These are phyloP conservation scores for Hipparchia sbordonii DNA, from an alignment of 2,888 invertebrate genomes.

Conservation along the genomic window DNA sequence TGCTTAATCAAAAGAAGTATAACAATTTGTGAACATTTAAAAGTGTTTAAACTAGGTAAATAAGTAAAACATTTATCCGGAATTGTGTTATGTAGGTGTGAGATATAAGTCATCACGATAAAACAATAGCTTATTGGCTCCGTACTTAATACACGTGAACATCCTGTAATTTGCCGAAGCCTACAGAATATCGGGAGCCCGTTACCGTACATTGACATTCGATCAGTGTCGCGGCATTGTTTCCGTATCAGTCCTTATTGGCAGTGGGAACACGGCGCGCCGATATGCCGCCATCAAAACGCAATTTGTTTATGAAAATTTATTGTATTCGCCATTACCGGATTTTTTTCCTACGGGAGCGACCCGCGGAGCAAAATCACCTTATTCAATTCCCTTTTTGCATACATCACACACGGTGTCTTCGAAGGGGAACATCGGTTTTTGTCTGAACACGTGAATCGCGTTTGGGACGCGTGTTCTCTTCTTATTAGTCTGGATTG, in stretches of 20 bases:
- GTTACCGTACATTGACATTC: constrained; percentile 76
- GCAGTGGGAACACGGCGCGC: constrained; percentile 70
- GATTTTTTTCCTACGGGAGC: constrained; percentile 80
- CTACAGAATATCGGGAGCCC: constrained; percentile 40
- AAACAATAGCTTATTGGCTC: background rate
- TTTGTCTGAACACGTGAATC: constrained; percentile 81
- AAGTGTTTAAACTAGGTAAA: too few species aligned
- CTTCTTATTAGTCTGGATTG: constrained; percentile 79
- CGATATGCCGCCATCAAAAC: constrained; percentile 79
- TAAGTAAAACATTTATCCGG: background rate
- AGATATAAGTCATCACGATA: background rate
- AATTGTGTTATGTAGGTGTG: background rate
- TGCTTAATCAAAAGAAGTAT: too few species aligned
- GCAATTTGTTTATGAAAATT: constrained; percentile 84
- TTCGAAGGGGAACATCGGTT: constrained; percentile 70
- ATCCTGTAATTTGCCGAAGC: constrained; percentile 34
- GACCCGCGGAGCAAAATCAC: constrained; percentile 80
- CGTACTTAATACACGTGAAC: constrained; percentile 10
- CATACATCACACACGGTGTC: constrained; percentile 79
- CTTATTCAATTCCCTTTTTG: constrained; percentile 83
- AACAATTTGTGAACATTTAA: too few species aligned
- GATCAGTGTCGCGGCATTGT: constrained; percentile 81
- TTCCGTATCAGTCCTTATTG: constrained; percentile 82
- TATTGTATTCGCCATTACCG: constrained; percentile 83
- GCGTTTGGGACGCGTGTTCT: constrained; percentile 78